Conservation (phyloP, 2,888 invertebrate species). For the Caenorhabditis angaria region DNA sequence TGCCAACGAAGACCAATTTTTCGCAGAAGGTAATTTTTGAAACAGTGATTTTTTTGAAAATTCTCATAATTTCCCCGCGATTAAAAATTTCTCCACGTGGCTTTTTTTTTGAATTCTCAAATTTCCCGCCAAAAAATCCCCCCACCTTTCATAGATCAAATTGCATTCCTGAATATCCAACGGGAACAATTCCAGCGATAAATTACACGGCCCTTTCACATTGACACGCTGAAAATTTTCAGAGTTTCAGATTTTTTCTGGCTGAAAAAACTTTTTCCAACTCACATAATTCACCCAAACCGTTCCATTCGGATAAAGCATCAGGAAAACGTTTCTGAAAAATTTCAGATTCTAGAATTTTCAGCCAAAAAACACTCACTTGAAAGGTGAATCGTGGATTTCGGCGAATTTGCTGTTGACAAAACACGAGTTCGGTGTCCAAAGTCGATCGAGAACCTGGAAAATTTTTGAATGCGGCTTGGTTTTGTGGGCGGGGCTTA, state of each 20-base stretch:
- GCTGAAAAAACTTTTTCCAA: background rate
- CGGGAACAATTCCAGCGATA: constrained; percentile 67
- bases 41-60: constrained; percentile 6
- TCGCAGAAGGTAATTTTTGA: too few relatives aligned
- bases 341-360: background rate
- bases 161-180: constrained; percentile 70
- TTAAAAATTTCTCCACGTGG: too few relatives aligned
- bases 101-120: too few relatives aligned
- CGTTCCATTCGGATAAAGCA: constrained; percentile 69
- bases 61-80: too few relatives aligned
- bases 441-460: constrained; percentile 57
- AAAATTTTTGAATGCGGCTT: constrained; percentile 8
- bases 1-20: too few relatives aligned
- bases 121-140: background rate
- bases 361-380: constrained; percentile 33
- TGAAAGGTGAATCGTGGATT: constrained; percentile 71
- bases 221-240: constrained; percentile 62
- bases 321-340: constrained; percentile 64
- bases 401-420: constrained; percentile 70
- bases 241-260: background rate
- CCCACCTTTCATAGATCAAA: constrained; percentile 65
- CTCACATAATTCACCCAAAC: constrained; percentile 72
- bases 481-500: constrained; percentile 9
- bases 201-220: constrained; percentile 70
- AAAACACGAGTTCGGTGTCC: constrained; percentile 68